Evolutionary conservation across 2,888 invertebrate genomes (phyloP).

Genomic region (Timandra comae): DNA sequence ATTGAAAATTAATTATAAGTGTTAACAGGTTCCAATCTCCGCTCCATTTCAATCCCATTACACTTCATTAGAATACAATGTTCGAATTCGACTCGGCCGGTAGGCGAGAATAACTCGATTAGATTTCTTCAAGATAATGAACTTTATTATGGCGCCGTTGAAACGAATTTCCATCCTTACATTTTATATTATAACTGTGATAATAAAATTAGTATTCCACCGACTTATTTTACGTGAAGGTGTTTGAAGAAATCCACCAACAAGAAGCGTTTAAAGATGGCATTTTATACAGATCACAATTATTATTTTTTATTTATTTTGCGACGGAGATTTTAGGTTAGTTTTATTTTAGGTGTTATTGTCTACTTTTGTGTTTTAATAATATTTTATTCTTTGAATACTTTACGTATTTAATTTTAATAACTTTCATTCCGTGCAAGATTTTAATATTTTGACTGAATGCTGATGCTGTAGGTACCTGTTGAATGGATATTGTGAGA

Average conservation of each 20-base stretch:
- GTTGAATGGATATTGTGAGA: conserved; percentile 42
- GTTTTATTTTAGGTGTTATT: conserved; percentile 32
- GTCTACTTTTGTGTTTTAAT: conserved; percentile 53
- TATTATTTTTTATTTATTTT: conserved; percentile 57
- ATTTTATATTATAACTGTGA: conserved; percentile 73
- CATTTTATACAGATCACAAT: conserved; percentile 65
- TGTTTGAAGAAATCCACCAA: conserved; percentile 67
- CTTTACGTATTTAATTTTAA: conserved; percentile 69
- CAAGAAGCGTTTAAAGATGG: conserved; percentile 41
- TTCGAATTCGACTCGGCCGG: conserved; percentile 28
- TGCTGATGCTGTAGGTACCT: conserved; percentile 54
- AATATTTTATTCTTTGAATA: conserved; percentile 61
- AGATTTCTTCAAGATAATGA: conserved; percentile 70
- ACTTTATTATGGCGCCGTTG: conserved; percentile 35
- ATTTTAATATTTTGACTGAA: conserved; percentile 59
- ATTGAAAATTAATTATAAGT: too few species aligned
- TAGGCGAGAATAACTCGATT: conserved; percentile 44
- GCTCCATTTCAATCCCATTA: conserved; percentile 33
- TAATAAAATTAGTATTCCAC: conserved; percentile 73
- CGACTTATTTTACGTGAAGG: conserved; percentile 62
- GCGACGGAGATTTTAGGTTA: conserved; percentile 58
- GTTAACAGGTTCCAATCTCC: conserved; percentile 24
- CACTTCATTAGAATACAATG: conserved; percentile 22
- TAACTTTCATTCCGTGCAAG: conserved; percentile 71
- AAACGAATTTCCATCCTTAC: conserved; percentile 60